These are phyloP conservation scores for Selenia dentaria DNA, from an alignment of 2,888 invertebrate species.

Conservation along the genomic window DNA sequence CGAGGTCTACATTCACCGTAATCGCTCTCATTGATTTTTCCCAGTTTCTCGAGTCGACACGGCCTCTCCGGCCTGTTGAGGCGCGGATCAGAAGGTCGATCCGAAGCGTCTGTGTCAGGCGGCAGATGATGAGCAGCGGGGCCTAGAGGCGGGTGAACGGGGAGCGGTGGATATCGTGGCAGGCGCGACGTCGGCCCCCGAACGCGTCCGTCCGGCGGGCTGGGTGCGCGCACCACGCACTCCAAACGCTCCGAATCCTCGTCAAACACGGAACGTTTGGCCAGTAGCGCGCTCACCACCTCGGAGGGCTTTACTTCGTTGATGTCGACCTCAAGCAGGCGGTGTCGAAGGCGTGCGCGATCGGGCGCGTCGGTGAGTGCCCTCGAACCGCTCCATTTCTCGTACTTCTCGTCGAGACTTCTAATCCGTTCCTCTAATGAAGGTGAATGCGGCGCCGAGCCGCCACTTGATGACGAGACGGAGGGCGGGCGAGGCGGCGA, in stretches of 20 bases:
- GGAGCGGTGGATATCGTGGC: conserved; percentile 89
- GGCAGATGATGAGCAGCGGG: conserved; percentile 83
- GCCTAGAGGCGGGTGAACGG: conserved; percentile 88
- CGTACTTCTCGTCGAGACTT: conserved; percentile 96
- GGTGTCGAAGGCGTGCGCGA: conserved; percentile 87
- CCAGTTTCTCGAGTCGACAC: conserved; percentile 42
- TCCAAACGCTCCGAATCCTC: conserved; percentile 97
- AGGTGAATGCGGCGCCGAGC: conserved; percentile 90
- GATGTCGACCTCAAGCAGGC: conserved; percentile 91
- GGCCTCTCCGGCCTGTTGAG: conserved; percentile 48
- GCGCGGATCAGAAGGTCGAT: conserved; percentile 44
- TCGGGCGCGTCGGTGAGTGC: conserved; percentile 84
- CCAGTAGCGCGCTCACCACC: conserved; percentile 95
- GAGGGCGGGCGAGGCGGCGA: conserved; percentile 89
- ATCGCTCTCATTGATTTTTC: conserved; percentile 53
- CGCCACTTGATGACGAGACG: conserved; percentile 90
- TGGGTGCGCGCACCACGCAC: conserved; percentile 94
- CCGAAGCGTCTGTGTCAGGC: conserved; percentile 41
- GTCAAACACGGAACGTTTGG: conserved; percentile 97
- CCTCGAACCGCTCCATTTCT: conserved; percentile 91
- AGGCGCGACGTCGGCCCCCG: conserved; percentile 75
- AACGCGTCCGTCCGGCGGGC: conserved; percentile 57
- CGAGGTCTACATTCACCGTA: conserved; percentile 70
- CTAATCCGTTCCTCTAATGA: conserved; percentile 95
- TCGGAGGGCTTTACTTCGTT: conserved; percentile 95